Evolutionary conservation across 2,113 vertebrate species (phyloP).

Genomic region (Eptatretus burgeri): DNA sequence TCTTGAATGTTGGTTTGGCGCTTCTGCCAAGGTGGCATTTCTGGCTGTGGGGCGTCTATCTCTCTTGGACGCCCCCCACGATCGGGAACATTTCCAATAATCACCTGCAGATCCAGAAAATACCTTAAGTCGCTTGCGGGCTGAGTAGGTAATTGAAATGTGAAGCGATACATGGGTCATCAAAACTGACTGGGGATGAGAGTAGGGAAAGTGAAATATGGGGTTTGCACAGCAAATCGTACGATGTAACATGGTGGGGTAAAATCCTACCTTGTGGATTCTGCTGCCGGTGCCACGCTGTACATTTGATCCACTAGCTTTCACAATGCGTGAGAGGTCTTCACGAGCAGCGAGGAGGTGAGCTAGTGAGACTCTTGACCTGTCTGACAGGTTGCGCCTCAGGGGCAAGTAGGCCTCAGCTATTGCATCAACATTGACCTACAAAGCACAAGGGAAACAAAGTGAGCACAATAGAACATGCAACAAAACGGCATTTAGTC

Average conservation of each 20-base stretch:
- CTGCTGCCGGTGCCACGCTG: slow-evolving; percentile 44
- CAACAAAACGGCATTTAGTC: too few relatives aligned
- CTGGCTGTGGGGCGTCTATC: slow-evolving; percentile 28
- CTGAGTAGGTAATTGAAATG: too few relatives aligned
- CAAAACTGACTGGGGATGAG: too few relatives aligned
- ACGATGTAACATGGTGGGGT: not conserved
- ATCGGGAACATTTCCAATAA: slow-evolving; percentile 44
- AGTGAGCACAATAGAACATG: slow-evolving; percentile 8
- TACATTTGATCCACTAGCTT: slow-evolving; percentile 55
- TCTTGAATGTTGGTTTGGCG: slow-evolving; percentile 9
- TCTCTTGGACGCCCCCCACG: slow-evolving; percentile 42
- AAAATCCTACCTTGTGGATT: slow-evolving; percentile 49
- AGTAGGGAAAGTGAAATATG: not conserved
- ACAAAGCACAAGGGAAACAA: slow-evolving; percentile 13
- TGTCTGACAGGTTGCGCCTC: slow-evolving; percentile 31
- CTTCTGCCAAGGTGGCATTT: slow-evolving; percentile 32
- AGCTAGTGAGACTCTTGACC: slow-evolving; percentile 29
- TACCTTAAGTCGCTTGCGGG: too few relatives aligned
- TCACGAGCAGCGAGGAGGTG: slow-evolving; percentile 55
- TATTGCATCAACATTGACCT: slow-evolving; percentile 56
- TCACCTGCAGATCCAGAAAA: slow-evolving; percentile 15
- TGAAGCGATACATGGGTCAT: too few relatives aligned
- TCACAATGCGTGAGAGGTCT: slow-evolving; percentile 51
- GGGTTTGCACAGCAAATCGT: not conserved
- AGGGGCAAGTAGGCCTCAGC: slow-evolving; percentile 59